Evolutionary conservation across 2,113 vertebrate species (phyloP), one percentile per base, ranked within the genome.

Genomic region (Electrona antarctica): DNA sequence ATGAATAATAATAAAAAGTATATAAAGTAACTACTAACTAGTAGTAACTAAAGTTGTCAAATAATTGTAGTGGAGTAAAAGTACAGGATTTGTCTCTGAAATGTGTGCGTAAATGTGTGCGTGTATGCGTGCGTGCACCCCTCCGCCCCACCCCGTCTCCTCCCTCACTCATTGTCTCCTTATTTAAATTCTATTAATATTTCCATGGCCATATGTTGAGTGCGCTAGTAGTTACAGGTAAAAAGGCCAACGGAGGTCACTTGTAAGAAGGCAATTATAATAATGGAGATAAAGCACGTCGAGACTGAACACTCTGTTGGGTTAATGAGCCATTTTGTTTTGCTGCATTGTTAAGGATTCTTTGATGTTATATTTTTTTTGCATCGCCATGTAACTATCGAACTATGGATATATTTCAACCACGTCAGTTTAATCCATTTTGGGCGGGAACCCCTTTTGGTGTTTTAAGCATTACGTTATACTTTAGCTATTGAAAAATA

Each of bases 121-220:
- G 7, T 41, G 11, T 28, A 10, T 52, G 41, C 46, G 45, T 46
- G 45, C 14, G 57, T 66, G 73, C 33, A 41, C 33, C 21, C 1
- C 6, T 85, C 60, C 65, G 51, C 80, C 70, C 66, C 76, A 73
- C 73, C 84, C 72, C 71, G 73, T 77, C 78, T 67, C 78, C 82
- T 85, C 79, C 52, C 73, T 73, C 45, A 55, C 73, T 82, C 84
- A 82, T 76, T 79, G 81, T 85, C 68, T 77, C 57, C 73, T 78
- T 85, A 88, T 89, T 90, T 83, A 87, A 90, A 87, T 90, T 87
- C 73, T 89, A 90, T 90, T 88, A 90, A 84, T 82, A 82, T 80
- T 77, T 77, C 80, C 91, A 84, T 78, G 81, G 70, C 67, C 62
- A 60, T n/a, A 71, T 88, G 83, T 85, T 83, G 69, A 78, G 85